Evolutionary conservation across 2,888 invertebrate species (phyloP).

Genomic region (Tribolium freemani): DNA sequence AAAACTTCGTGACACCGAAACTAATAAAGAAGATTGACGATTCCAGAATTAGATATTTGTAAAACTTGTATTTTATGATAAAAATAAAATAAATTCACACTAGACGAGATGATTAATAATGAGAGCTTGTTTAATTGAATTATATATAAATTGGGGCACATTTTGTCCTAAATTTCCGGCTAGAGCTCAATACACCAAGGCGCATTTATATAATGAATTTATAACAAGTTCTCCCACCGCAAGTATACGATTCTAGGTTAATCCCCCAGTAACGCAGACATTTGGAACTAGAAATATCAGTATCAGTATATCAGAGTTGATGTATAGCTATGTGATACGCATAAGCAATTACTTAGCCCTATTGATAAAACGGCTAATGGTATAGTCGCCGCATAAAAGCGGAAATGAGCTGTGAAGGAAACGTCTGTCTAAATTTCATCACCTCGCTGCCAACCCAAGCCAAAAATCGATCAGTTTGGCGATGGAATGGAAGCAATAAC

Average conservation of each 20-base stretch:
- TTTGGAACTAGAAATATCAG: constrained; percentile 40
- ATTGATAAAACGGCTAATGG: constrained; percentile 31
- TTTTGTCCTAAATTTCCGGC: constrained; percentile 27
- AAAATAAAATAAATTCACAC: constrained; percentile 23
- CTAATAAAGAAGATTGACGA: constrained; percentile 1
- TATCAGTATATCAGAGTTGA: constrained; percentile 42
- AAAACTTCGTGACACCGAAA: background rate
- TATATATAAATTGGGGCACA: constrained; percentile 32
- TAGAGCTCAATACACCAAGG: constrained; percentile 44
- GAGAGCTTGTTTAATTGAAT: constrained; percentile 25
- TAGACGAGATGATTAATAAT: constrained; percentile 22
- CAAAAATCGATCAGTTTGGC: constrained; percentile 18
- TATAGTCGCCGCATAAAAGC: constrained; percentile 23
- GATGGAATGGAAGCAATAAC: background rate
- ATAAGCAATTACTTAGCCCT: constrained; percentile 37
- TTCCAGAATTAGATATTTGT: background rate
- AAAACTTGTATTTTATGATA: background rate
- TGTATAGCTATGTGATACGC: constrained; percentile 36
- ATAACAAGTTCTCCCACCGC: constrained; percentile 35
- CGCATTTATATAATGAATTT: constrained; percentile 48
- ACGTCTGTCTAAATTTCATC: constrained; percentile 35
- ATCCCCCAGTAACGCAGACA: constrained; percentile 42
- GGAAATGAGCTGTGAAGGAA: constrained; percentile 35
- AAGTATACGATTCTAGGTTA: constrained; percentile 26
- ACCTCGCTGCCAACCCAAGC: constrained; percentile 2